Evolutionary conservation across 1,140 invertebrate species (phyloP), one percentile per base, ranked within the genome.

Genomic region (Conopomorpha cramerella): DNA sequence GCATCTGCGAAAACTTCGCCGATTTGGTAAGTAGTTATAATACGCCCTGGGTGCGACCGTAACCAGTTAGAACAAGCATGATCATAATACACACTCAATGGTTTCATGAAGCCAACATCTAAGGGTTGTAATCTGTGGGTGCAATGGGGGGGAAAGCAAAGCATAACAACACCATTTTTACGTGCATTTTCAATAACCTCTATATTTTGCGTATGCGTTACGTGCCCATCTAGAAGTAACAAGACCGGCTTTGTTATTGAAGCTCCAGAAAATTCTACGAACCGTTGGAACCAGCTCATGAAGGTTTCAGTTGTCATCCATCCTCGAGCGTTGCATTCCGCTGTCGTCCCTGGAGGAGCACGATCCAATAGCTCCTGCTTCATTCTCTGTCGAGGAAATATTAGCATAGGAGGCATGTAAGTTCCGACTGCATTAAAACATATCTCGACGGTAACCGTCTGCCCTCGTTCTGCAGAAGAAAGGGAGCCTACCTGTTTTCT

Each of bases 121-220:
- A 57, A 18, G 1, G 58, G 64, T 36, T 73, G 70, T 1, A 67
- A 16, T 26, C 41, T 45, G 38, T 72, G 64, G 2, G 54, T 68
- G 25, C 62, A 68, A 36, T 73, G 61, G 4, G 57, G 55, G 2
- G 63, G 58, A 39, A 59, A 55, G 28, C 47, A 52, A 41, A 60
- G 36, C 8, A 62, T 44, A 30, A 51, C 26, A 31, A 51, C 42
- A 17, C 42, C 41, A 45, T 46, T 45, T 31, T 46, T 52, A 30
- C 54, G 37, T 31, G 43, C 42, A 26, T 43, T 18, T 35, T 55
- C 35, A 41, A 55, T 55, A 2, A 51, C 36, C n/a, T 43, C 38
- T 16, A 51, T n/a, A 40, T 51, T 49, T 49, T 46, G 31, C 25
- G 40, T 49, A 31, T 55, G 49, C 15, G 19, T 51, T 38, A 40